phyloP scores from a whole-genome alignment of 2,888 invertebrate species.

The Stramonita haemastoma region DNA sequence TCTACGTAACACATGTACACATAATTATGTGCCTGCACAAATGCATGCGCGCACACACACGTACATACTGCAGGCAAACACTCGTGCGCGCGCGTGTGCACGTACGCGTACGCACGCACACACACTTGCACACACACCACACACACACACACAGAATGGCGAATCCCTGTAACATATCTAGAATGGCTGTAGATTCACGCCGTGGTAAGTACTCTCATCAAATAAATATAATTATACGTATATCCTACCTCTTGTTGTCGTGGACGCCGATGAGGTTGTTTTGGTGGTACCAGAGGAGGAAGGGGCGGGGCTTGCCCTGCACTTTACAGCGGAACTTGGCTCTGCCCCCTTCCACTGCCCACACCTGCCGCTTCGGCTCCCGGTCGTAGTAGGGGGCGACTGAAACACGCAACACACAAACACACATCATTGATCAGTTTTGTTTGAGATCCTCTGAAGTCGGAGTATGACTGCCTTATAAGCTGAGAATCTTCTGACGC shows the following conservation, averaged over 20 bases:
- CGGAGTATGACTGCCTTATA: not conserved
- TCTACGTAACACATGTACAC: too few species aligned
- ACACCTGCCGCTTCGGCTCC: conserved; percentile 11
- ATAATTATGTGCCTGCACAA: too few species aligned
- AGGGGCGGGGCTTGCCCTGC: conserved; percentile 86
- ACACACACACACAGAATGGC: not conserved
- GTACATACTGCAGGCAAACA: too few species aligned
- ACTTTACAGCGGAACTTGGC: conserved; percentile 85
- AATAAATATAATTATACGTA: too few species aligned
- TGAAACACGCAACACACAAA: not conserved
- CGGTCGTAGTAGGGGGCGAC: conserved; percentile 40
- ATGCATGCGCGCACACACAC: too few species aligned
- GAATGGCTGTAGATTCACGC: too few species aligned
- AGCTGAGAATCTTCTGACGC: too few species aligned
- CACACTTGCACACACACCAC: not conserved
- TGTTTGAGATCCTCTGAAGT: not conserved
- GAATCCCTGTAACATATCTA: too few species aligned
- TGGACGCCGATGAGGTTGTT: conserved; percentile 78
- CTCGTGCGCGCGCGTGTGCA: too few species aligned
- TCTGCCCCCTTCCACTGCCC: conserved; percentile 50
- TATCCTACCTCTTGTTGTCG: conserved; percentile 48
- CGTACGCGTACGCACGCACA: too few species aligned
- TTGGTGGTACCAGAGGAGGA: conserved; percentile 91
- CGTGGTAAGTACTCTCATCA: too few species aligned
- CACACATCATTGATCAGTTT: not conserved